Percentiles rank a stretch among this genome's conserved stretches.
These are phyloP conservation scores for Pao palembangensis DNA, from an alignment of 2,113 vertebrate genomes.

Conservation along the genomic window DNA sequence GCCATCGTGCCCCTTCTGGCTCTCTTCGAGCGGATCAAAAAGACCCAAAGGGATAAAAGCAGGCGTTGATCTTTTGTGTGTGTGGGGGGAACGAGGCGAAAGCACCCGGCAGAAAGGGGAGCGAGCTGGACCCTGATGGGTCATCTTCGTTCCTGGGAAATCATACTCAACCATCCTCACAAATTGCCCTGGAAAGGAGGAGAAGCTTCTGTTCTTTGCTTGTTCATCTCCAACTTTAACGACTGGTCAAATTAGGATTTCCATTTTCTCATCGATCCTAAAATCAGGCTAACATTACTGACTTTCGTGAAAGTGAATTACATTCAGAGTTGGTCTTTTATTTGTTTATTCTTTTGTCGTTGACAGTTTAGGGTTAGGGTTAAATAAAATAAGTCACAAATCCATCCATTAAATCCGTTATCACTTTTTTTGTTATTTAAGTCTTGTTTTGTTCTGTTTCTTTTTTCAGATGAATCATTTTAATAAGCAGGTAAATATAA, in stretches of 20 bases:
- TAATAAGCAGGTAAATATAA: too few relatives aligned
- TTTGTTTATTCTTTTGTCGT: too few relatives aligned
- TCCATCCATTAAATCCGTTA: too few relatives aligned
- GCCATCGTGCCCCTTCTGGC: conserved; percentile 52
- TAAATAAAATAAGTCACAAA: too few relatives aligned
- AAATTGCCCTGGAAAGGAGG: conserved; percentile 52
- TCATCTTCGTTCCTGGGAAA: conserved; percentile 55
- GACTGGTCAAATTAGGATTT: conserved; percentile 29
- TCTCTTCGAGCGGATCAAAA: conserved; percentile 64
- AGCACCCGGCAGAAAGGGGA: conserved; percentile 29
- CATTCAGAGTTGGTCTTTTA: too few relatives aligned
- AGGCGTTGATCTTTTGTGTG: conserved; percentile 52
- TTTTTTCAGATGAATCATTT: too few relatives aligned
- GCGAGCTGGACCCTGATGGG: conserved; percentile 50
- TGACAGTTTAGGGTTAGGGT: too few relatives aligned
- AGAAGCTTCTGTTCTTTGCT: conserved; percentile 23
- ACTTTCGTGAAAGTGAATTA: too few relatives aligned
- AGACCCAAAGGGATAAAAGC: conserved; percentile 53
- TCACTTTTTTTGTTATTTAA: too few relatives aligned
- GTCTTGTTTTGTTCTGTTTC: too few relatives aligned
- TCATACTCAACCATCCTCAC: conserved; percentile 43
- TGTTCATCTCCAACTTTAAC: conserved; percentile 35
- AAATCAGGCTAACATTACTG: conserved; percentile 9
- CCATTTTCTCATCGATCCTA: conserved; percentile 40
- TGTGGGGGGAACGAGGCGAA: not conserved